phyloP scores from a whole-genome alignment of 1,140 invertebrate genomes.

The Caenorhabditis remanei region DNA sequence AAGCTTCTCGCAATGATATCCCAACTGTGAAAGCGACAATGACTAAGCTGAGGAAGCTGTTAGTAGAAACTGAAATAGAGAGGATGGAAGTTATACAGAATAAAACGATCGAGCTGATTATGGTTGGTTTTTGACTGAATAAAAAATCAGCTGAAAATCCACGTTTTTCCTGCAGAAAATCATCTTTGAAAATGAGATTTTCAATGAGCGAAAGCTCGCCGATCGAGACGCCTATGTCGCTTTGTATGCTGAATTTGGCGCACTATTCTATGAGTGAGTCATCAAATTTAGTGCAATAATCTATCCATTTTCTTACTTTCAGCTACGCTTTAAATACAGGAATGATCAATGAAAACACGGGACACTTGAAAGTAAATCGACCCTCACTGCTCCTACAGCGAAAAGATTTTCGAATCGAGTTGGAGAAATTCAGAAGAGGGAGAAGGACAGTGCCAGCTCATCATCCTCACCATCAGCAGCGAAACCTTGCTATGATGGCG shows the following conservation, averaged over 20 bases:
- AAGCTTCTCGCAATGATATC: background rate
- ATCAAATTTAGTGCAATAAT: background rate
- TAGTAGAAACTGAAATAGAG: background rate
- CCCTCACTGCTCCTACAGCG: constrained; percentile 12
- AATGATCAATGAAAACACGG: constrained; percentile 21
- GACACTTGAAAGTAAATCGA: constrained; percentile 16
- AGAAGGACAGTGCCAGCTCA: too few relatives aligned
- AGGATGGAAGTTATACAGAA: constrained; percentile 15
- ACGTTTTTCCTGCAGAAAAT: background rate
- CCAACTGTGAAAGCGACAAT: background rate
- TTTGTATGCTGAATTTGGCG: constrained; percentile 15
- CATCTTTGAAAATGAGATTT: constrained; percentile 42
- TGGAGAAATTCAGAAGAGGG: background rate
- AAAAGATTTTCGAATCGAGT: background rate
- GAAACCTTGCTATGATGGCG: background rate
- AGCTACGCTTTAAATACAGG: constrained; percentile 17
- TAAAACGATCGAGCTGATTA: constrained; percentile 29
- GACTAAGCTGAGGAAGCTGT: background rate
- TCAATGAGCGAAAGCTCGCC: constrained; percentile 27
- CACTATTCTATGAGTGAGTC: constrained; percentile 29
- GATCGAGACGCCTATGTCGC: constrained; percentile 18
- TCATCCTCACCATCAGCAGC: background rate
- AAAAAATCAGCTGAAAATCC: background rate
- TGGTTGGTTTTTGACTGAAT: background rate
- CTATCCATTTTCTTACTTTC: background rate